phyloP scores from a whole-genome alignment of 2,888 invertebrate genomes.

The Venusia cambrica region DNA sequence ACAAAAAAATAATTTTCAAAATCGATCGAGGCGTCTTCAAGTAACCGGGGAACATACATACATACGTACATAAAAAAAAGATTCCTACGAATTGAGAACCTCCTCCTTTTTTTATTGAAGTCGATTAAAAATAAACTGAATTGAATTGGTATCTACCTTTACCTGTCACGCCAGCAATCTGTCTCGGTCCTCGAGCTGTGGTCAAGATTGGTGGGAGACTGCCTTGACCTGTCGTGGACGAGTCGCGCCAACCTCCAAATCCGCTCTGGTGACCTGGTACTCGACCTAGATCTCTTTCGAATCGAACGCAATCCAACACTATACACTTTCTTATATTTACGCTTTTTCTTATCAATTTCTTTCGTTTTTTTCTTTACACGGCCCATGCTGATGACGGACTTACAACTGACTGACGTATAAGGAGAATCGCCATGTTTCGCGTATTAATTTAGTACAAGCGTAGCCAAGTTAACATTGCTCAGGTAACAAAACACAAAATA shows the following conservation, averaged over 20 bases:
- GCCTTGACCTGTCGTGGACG: constrained; percentile 61
- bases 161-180: constrained; percentile 50
- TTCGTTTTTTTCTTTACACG: constrained; percentile 7
- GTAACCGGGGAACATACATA: too few species aligned
- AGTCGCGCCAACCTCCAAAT: constrained; percentile 55
- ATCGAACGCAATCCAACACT: constrained; percentile 20
- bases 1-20: too few species aligned
- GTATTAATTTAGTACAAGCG: constrained; percentile 11
- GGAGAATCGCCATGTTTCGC: constrained; percentile 6
- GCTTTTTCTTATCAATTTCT: constrained; percentile 10
- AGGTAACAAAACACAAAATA: constrained; percentile 22
- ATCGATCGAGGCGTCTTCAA: too few species aligned
- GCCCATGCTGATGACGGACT: constrained; percentile 20
- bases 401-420: constrained; percentile 17
- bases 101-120: too few species aligned
- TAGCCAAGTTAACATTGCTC: constrained; percentile 17
- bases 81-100: too few species aligned
- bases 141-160: too few species aligned
- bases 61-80: too few species aligned
- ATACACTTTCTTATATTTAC: constrained; percentile 13
- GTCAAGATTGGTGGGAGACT: constrained; percentile 46
- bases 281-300: constrained; percentile 26
- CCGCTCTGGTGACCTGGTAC: constrained; percentile 54
- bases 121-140: too few species aligned
- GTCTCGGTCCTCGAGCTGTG: constrained; percentile 63